phyloP scores from a whole-genome alignment of 1,140 invertebrate genomes.

The Macrobrachium rosenbergii region DNA sequence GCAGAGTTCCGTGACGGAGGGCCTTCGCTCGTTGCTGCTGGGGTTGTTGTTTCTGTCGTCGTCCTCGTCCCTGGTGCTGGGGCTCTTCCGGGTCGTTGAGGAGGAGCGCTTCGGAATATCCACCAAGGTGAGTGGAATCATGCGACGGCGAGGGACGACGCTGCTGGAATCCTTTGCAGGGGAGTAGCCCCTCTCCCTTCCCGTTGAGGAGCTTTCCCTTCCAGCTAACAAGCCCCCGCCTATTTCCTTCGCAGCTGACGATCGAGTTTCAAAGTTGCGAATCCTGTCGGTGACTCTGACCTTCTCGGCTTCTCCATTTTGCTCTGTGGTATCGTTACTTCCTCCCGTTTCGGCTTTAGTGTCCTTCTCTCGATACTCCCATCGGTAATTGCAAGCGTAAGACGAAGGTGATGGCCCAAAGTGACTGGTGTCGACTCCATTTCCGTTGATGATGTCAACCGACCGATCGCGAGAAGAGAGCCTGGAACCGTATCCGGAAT shows the following conservation, averaged over 20 bases:
- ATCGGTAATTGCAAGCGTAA: constrained; percentile 60
- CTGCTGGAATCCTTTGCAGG: neutral
- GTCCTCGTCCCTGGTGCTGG: constrained; percentile 9
- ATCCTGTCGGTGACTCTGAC: constrained; percentile 54
- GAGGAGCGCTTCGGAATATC: constrained; percentile 33
- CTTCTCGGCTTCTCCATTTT: constrained; percentile 57
- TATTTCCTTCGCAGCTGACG: constrained; percentile 17
- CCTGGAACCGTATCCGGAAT: constrained; percentile 58
- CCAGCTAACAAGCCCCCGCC: constrained; percentile 32
- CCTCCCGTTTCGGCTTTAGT: neutral
- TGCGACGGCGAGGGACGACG: constrained; percentile 14
- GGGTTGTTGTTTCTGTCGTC: constrained; percentile 20
- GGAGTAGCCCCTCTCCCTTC: neutral
- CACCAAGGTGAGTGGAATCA: neutral
- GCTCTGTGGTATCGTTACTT: constrained; percentile 23
- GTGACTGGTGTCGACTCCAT: constrained; percentile 53
- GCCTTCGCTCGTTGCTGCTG: constrained; percentile 49
- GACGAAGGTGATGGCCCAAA: constrained; percentile 51
- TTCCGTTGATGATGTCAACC: constrained; percentile 56
- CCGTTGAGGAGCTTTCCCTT: constrained; percentile 27
- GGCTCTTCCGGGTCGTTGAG: constrained; percentile 35
- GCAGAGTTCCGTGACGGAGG: constrained; percentile 58
- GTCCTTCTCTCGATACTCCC: constrained; percentile 53
- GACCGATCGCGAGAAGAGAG: constrained; percentile 58
- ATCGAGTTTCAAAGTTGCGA: constrained; percentile 51